Conservation (phyloP, 2,797 vertebrate species). For the Urosaurus nigricauda region DNA sequence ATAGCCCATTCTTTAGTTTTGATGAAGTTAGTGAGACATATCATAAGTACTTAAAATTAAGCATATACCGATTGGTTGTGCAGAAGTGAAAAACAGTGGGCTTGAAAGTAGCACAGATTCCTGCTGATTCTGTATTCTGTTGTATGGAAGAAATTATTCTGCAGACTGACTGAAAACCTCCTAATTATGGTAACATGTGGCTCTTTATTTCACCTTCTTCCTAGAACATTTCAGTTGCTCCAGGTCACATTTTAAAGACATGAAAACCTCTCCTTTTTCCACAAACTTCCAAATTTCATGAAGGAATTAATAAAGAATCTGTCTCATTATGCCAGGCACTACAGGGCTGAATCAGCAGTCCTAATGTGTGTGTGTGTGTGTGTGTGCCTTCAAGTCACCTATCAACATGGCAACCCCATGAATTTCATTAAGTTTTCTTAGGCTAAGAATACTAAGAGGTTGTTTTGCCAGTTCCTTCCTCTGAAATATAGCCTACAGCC, state of each 20-base stretch:
- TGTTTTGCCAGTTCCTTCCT: too few species aligned
- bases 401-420: too few species aligned
- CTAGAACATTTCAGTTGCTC: background rate
- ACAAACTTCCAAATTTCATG: background rate
- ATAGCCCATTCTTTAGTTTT: background rate
- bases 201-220: background rate
- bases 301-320: background rate
- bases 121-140: background rate
- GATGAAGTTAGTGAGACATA: background rate
- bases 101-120: background rate
- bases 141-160: background rate
- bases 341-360: too few species aligned
- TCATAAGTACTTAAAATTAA: constrained; percentile 19
- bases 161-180: background rate
- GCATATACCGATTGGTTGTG: background rate
- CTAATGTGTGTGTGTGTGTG: too few species aligned
- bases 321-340: background rate
- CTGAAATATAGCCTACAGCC: too few species aligned
- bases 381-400: too few species aligned
- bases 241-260: background rate
- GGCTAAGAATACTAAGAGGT: too few species aligned
- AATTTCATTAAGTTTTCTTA: too few species aligned
- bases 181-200: background rate
- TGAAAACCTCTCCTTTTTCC: background rate
- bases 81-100: constrained; percentile 3